Evolutionary conservation across 2,113 vertebrate species (phyloP).

Genomic region (Ploceus nigricollis): DNA sequence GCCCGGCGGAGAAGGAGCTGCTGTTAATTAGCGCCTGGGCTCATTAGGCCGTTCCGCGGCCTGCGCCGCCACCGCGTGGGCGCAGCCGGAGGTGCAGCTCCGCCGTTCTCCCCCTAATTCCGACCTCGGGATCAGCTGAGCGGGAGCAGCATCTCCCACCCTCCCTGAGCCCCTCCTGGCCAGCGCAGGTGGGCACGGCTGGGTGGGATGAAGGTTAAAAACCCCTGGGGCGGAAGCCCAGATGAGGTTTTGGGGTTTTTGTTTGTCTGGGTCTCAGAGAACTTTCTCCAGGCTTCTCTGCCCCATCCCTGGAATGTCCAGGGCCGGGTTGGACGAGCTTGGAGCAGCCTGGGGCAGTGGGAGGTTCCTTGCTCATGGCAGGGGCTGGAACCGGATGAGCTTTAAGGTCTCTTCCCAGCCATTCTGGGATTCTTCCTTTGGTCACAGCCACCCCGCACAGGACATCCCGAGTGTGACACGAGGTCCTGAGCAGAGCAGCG

Average conservation of each 20-base stretch:
- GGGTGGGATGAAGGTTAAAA: not conserved
- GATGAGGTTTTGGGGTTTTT: accelerated
- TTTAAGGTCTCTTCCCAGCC: not conserved
- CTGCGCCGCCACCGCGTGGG: slow-evolving; percentile 30
- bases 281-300: accelerated
- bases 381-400: not conserved
- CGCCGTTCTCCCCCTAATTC: accelerated
- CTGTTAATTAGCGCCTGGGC: accelerated
- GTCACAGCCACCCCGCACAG: accelerated
- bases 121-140: not conserved
- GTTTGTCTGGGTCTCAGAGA: accelerated
- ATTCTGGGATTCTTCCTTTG: accelerated
- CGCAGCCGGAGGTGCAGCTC: not conserved
- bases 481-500: accelerated
- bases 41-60: not conserved
- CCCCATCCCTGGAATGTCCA: no score
- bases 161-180: accelerated
- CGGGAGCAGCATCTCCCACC: not conserved
- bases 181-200: accelerated
- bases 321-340: accelerated
- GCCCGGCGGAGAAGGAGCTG: not conserved
- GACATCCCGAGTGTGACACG: accelerated
- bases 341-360: accelerated
- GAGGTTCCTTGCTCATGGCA: accelerated
- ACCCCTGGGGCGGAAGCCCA: accelerated